Percentiles rank a stretch among this genome's conserved stretches.
phyloP scores from a whole-genome alignment of 1,140 invertebrate genomes.

The Notospermus geniculatus region DNA sequence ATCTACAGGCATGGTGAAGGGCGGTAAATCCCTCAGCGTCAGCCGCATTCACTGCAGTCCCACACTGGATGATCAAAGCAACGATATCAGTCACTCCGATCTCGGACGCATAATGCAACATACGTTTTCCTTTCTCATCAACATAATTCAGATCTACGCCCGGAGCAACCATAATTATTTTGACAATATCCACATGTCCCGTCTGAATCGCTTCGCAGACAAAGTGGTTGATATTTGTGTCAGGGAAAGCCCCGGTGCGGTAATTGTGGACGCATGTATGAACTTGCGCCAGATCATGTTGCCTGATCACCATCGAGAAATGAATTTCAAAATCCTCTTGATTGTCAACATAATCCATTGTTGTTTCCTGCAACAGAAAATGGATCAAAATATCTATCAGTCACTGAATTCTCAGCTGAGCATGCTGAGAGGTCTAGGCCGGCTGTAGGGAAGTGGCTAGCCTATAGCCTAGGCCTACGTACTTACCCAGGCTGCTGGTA shows the following conservation, averaged over 20 bases:
- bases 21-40: not conserved
- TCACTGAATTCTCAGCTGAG: too few relatives aligned
- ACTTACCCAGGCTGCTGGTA: too few relatives aligned
- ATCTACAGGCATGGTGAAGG: not conserved
- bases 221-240: not conserved
- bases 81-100: not conserved
- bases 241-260: not conserved
- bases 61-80: not conserved
- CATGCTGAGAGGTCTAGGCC: too few relatives aligned
- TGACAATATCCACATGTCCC: not conserved
- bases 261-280: not conserved
- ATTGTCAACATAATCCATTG: too few relatives aligned
- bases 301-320: too few relatives aligned
- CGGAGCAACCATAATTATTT: not conserved
- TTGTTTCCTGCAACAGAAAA: too few relatives aligned
- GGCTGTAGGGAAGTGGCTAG: too few relatives aligned
- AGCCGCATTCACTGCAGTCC: not conserved
- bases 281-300: not conserved
- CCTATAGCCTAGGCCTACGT: too few relatives aligned
- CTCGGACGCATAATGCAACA: constrained; percentile 3
- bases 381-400: too few relatives aligned
- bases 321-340: too few relatives aligned
- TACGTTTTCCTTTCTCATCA: not conserved
- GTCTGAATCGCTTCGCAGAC: constrained; percentile 4
- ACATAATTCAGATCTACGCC: not conserved